phyloP scores from a whole-genome alignment of 2,888 invertebrate species.

The Polietes domitor region DNA sequence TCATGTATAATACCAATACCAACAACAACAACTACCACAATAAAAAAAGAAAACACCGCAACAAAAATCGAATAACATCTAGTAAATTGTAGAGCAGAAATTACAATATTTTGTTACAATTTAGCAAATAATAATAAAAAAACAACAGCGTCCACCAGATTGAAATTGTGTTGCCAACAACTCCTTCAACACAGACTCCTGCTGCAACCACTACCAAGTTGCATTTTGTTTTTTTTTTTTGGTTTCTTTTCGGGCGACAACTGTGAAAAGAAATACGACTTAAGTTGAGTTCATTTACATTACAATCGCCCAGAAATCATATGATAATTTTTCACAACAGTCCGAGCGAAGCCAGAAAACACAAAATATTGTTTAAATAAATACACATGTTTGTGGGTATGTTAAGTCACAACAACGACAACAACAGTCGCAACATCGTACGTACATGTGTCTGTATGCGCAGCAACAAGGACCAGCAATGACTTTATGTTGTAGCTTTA shows the following conservation, averaged over 20 bases:
- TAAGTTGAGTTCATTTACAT: constrained; percentile 57
- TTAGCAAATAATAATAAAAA: constrained; percentile 35
- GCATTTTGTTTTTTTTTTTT: too few species aligned
- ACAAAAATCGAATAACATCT: not conserved
- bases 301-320: constrained; percentile 35
- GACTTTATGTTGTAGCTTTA: constrained; percentile 44
- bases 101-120: constrained; percentile 63
- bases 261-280: constrained; percentile 18
- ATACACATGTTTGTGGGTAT: constrained; percentile 43
- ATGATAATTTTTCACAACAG: constrained; percentile 46
- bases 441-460: constrained; percentile 55
- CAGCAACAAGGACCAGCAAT: constrained; percentile 65
- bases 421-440: constrained; percentile 15
- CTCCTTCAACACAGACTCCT: not conserved
- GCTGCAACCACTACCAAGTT: too few species aligned
- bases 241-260: not conserved
- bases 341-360: too few species aligned
- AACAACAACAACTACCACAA: too few species aligned
- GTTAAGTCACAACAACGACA: constrained; percentile 51
- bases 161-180: not conserved
- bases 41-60: constrained; percentile 3
- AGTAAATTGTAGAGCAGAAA: constrained; percentile 52
- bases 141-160: not conserved
- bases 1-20: too few species aligned
- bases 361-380: constrained; percentile 32